These are phyloP conservation scores for Drosophila ohnishii DNA, from an alignment of 1,140 invertebrate species.

Conservation along the genomic window DNA sequence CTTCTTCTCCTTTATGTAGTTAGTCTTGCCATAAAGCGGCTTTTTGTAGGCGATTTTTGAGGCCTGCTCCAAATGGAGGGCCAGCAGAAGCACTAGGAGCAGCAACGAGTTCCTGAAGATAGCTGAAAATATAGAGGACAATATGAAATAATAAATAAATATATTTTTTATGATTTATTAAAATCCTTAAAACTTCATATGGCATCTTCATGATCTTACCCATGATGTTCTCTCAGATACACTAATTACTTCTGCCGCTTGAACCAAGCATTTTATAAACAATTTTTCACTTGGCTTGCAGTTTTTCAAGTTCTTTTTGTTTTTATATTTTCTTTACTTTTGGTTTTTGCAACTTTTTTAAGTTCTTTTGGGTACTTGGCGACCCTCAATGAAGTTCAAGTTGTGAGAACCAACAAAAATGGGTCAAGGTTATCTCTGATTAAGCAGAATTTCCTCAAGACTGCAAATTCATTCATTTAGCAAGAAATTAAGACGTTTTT, in stretches of 20 bases:
- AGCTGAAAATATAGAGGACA: constrained; percentile 1
- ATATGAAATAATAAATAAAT: background rate
- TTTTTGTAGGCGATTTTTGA: constrained; percentile 77
- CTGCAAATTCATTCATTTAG: constrained; percentile 25
- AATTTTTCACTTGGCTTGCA: constrained; percentile 33
- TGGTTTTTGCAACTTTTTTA: background rate
- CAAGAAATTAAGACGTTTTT: background rate
- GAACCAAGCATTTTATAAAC: constrained; percentile 25
- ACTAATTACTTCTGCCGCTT: constrained; percentile 18
- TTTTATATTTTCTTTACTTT: background rate
- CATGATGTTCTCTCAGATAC: constrained; percentile 16
- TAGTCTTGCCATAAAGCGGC: constrained; percentile 53
- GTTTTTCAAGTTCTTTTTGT: constrained; percentile 15
- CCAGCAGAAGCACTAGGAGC: constrained; percentile 30
- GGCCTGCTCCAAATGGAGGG: constrained; percentile 42
- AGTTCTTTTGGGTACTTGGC: background rate
- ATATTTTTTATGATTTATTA: background rate
- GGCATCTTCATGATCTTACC: constrained; percentile 16
- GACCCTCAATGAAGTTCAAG: constrained; percentile 43
- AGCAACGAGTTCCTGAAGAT: constrained; percentile 22
- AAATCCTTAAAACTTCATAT: background rate
- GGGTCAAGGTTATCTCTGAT: constrained; percentile 21
- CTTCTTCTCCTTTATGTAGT: constrained; percentile 61
- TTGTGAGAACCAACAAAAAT: constrained; percentile 30
- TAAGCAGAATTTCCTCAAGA: constrained; percentile 13